A percentile compares a stretch with the other conserved stretches of the same genome.
Evolutionary conservation across 2,797 vertebrate species (phyloP).

Genomic region (Catharus ustulatus): DNA sequence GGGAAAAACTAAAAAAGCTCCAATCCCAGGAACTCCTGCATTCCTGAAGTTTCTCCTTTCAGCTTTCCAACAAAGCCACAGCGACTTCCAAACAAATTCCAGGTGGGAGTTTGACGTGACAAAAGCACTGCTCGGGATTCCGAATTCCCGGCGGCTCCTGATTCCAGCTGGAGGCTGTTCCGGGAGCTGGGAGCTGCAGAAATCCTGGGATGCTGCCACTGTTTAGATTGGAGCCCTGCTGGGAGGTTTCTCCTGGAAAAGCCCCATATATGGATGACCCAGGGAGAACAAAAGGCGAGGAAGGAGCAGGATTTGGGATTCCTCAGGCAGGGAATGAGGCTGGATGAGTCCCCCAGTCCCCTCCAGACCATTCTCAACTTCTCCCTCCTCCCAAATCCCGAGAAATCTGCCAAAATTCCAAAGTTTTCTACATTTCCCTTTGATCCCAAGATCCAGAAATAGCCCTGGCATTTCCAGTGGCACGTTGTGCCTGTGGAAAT

Average conservation of each 20-base stretch:
- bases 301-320: background rate
- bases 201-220: constrained; percentile 40
- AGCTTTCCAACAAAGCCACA: background rate
- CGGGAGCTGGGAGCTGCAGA: background rate
- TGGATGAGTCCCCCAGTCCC: background rate
- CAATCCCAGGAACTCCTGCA: background rate
- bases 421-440: background rate
- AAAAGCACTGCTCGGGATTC: background rate
- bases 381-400: background rate
- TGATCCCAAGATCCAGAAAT: constrained; percentile 32
- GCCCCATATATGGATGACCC: constrained; percentile 18
- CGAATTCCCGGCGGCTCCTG: background rate
- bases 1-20: background rate
- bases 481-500: background rate
- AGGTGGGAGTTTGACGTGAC: background rate
- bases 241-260: constrained; percentile 46
- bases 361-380: background rate
- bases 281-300: background rate
- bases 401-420: background rate
- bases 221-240: constrained; percentile 6
- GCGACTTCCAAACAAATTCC: background rate
- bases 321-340: background rate
- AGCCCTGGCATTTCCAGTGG: constrained; percentile 57
- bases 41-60: background rate
- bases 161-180: background rate